Percentiles rank a stretch among this genome's conserved stretches.
phyloP scores from a whole-genome alignment of 92 coral and sea anemone species.

The Porites rus region DNA sequence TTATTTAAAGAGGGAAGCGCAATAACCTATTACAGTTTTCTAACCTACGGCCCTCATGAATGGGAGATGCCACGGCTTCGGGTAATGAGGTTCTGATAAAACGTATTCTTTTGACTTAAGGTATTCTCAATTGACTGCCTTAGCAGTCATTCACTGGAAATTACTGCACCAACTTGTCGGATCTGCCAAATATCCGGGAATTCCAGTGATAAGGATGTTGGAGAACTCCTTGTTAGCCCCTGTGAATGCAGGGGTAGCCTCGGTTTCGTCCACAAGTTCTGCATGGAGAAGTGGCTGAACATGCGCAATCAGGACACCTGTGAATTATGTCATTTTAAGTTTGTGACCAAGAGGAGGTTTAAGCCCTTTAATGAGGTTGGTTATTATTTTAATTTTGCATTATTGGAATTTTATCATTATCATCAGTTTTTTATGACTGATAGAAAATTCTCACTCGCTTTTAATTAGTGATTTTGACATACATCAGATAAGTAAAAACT shows the following conservation, averaged over 20 bases:
- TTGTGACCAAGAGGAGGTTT: slow-evolving; percentile 46
- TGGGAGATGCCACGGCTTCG: too few relatives aligned
- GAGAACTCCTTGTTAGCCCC: slow-evolving; percentile 59
- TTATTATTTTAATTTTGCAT: too few relatives aligned
- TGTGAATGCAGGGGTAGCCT: slow-evolving; percentile 72
- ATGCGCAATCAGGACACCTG: slow-evolving; percentile 45
- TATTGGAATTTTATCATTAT: too few relatives aligned
- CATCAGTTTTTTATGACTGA: too few relatives aligned
- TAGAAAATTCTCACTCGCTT: too few relatives aligned
- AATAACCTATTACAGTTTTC: too few relatives aligned
- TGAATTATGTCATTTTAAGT: slow-evolving; percentile 59
- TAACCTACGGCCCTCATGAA: too few relatives aligned
- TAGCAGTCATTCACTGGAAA: not conserved
- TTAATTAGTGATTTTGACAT: too few relatives aligned
- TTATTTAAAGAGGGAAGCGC: too few relatives aligned
- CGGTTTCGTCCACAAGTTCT: slow-evolving; percentile 63
- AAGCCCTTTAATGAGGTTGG: slow-evolving; percentile 58
- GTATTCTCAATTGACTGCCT: slow-evolving; percentile 9
- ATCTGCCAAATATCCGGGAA: slow-evolving; percentile 56
- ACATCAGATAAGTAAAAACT: too few relatives aligned
- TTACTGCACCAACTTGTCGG: slow-evolving; percentile 49
- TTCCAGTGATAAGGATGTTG: slow-evolving; percentile 15
- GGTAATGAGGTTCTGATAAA: too few relatives aligned
- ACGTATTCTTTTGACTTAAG: not conserved
- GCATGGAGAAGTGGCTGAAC: slow-evolving; percentile 63